Percentiles rank a stretch among this genome's conserved stretches.
Evolutionary conservation across 2,113 vertebrate genomes (phyloP).

Genomic region (Papio anubis): DNA sequence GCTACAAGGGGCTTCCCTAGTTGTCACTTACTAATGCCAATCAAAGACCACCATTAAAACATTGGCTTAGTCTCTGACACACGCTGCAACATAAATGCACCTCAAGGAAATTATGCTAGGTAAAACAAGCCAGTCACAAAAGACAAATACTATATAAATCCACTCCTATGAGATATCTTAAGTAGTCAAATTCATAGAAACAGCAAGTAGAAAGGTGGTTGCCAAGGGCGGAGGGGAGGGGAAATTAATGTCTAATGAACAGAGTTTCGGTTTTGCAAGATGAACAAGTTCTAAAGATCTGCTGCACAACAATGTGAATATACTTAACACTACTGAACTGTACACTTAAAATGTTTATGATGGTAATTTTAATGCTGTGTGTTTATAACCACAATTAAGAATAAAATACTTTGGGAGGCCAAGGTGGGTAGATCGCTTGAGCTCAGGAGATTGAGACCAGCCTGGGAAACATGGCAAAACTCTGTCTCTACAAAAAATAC

Average conservation of each 20-base stretch:
- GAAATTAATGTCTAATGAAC: background rate
- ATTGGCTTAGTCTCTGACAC: background rate
- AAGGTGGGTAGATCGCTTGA: background rate
- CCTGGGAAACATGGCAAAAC: background rate
- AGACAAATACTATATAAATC: background rate
- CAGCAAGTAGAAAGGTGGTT: slow-evolving; percentile 25
- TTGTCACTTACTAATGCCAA: background rate
- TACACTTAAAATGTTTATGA: background rate
- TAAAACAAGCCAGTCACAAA: slow-evolving; percentile 19
- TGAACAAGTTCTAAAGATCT: background rate
- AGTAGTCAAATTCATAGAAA: background rate
- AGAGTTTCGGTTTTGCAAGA: slow-evolving; percentile 35
- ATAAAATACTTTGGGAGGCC: background rate
- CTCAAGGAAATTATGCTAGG: background rate
- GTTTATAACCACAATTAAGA: slow-evolving; percentile 27
- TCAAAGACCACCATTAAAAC: slow-evolving; percentile 2
- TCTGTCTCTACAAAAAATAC: background rate
- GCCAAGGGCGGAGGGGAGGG: background rate
- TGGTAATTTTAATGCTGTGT: background rate
- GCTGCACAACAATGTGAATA: background rate
- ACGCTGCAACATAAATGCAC: background rate
- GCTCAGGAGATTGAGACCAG: background rate
- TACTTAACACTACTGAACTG: background rate
- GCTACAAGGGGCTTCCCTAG: background rate
- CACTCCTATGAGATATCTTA: background rate